Conservation (phyloP, 2,888 invertebrate species). For the Mythimna vitellina region DNA sequence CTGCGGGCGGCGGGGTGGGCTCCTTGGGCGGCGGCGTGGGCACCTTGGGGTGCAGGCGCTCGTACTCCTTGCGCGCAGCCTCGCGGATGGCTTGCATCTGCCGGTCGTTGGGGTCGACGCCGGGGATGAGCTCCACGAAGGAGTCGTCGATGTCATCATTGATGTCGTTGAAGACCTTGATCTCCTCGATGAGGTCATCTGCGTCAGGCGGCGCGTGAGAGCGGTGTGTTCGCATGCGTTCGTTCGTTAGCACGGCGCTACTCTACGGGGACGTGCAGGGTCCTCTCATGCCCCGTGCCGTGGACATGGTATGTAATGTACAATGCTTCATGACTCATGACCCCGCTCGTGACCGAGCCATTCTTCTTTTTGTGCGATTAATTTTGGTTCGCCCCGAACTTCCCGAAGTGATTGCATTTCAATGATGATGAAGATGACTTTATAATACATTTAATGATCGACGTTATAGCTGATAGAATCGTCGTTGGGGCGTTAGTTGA, state of each 20-base stretch:
- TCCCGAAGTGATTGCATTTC: constrained; percentile 47
- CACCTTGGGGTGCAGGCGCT: constrained; percentile 64
- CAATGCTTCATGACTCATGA: constrained; percentile 60
- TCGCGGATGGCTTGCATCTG: constrained; percentile 72
- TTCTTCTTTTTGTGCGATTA: constrained; percentile 52
- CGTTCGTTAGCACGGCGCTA: constrained; percentile 71
- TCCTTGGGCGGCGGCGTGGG: constrained; percentile 62
- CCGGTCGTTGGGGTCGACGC: constrained; percentile 86
- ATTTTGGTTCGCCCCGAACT: constrained; percentile 67
- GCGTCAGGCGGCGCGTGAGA: constrained; percentile 82
- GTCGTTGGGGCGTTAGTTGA: constrained; percentile 75
- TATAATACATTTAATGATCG: constrained; percentile 61
- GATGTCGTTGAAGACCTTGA: constrained; percentile 97
- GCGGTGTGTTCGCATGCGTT: constrained; percentile 71
- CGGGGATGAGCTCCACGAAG: constrained; percentile 95
- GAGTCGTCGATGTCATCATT: constrained; percentile 98
- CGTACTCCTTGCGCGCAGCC: constrained; percentile 74
- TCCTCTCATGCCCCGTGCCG: constrained; percentile 81
- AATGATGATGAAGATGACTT: constrained; percentile 67
- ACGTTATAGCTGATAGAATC: constrained; percentile 89
- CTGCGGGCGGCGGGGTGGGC: constrained; percentile 69
- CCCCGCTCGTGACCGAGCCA: constrained; percentile 47
- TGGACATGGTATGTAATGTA: constrained; percentile 69
- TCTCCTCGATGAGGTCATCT: constrained; percentile 96
- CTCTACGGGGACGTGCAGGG: constrained; percentile 71